Evolutionary conservation across 2,797 vertebrate species (phyloP).

Genomic region (Threskiornis aethiopicus): DNA sequence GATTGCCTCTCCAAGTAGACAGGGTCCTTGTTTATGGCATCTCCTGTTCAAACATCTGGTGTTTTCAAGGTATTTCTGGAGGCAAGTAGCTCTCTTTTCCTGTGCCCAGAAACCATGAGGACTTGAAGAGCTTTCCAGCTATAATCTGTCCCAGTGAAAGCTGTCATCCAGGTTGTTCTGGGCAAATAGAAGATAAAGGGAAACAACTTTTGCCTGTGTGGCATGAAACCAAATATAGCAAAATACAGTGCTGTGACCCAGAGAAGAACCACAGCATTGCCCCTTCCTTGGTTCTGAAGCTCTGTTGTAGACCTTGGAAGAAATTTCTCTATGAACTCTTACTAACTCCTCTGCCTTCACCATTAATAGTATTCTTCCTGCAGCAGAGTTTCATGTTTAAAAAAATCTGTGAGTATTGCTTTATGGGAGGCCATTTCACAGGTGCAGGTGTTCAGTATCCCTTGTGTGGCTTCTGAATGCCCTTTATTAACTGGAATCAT

Average conservation of each 20-base stretch:
- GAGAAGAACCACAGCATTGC: background rate
- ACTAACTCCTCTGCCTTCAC: background rate
- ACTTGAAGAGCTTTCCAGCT: background rate
- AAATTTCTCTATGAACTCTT: background rate
- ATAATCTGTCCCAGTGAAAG: background rate
- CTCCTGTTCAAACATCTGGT: slow-evolving; percentile 47
- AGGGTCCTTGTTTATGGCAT: slow-evolving; percentile 14
- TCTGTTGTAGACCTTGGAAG: background rate
- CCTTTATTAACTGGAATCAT: background rate
- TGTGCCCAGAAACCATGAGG: background rate
- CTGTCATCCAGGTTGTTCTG: background rate
- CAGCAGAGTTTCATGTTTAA: background rate
- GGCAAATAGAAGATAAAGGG: background rate
- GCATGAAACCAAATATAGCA: background rate
- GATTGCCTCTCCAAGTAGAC: slow-evolving; percentile 31
- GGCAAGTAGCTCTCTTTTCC: slow-evolving; percentile 1
- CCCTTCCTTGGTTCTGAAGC: background rate
- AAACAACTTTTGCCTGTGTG: background rate
- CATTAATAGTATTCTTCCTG: background rate
- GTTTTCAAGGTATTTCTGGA: slow-evolving; percentile 50
- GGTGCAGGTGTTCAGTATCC: background rate
- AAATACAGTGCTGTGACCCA: background rate
- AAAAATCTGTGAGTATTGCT: background rate
- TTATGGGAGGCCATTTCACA: background rate
- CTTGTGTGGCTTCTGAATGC: background rate